Base-by-base conservation (phyloP, 2,888 invertebrate species). In the Rhabditoides inermis region DNA sequence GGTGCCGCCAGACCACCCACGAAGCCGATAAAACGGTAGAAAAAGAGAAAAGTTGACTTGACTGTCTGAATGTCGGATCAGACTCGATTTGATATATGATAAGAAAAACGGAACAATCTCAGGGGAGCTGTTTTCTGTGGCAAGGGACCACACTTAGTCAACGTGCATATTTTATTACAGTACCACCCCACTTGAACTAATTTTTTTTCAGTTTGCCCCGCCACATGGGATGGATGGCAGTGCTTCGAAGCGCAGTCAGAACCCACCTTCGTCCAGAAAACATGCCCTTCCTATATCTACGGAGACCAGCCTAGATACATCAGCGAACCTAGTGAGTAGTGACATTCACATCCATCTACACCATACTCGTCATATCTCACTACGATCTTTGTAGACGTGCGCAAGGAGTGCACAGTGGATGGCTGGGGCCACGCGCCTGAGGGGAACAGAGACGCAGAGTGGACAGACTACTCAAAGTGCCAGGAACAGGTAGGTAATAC, bases 221-320 rank as follows among this genome's bases (percentile, higher is more conserved):
- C 71, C n/a, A 72, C 72, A 3, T 74, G 75, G 75, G 75, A 74
- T 47, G 75, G 75, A 20, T 74, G 73, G 73, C 65, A 70, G 30
- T 74, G 75, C 53, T 74, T 72, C 52, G 60, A 58, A 6, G 42
- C 52, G 30, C 44, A 3, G 55, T 68, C 6, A 27, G 12, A 4
- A 41, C 39, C 20, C 20, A 39, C 28, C 42, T n/a, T n/a, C n/a
- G n/a, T n/a, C n/a, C 4, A 26, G 42, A 25, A 45, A 40, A 30
- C 27, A 15, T 73, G 73, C 51, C 73, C 73, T 5, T 48, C 36
- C 23, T 73, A 71, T 50, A 69, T 71, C 42, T 69, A 66, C 53
- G 70, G 64, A 10, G 56, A 58, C 22, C 56, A 50, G 20, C 27
- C 50, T 45, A 25, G 54, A 35, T 18, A 18, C 23, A 10, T 27